Evolutionary conservation across 2,888 invertebrate genomes (phyloP), one percentile per base, ranked within the genome.

Genomic region (Cerastis leucographa): DNA sequence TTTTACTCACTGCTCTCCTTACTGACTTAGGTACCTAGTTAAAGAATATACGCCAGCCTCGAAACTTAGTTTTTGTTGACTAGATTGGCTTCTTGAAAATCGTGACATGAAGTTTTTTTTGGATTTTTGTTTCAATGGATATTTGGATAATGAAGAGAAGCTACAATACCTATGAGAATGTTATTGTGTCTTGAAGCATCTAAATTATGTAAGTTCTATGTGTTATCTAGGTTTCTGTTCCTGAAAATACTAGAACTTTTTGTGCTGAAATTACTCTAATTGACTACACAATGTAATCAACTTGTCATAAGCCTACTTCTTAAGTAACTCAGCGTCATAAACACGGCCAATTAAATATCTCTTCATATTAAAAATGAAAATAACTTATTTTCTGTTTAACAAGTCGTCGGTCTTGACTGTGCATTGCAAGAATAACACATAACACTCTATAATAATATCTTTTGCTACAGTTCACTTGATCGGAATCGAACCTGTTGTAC

Each of bases 401-500:
- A 17, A 59, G 29, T 59, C 54, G n/a, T 19, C 19, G 14, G 29
- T 14, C 59, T 8, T 65, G 54, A 66, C 9, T 22, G n/a, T 40
- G n/a, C 44, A 51, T 76, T 67, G 8, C 19, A 8, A 73, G 19
- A 74, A 62, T 59, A 40, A 22, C n/a, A 64, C 71, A 73, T 61
- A 73, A 61, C 65, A 65, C 61, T 78, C 17, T 51, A 54, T 51
- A 77, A 67, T 80, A 76, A 80, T 76, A 72, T 76, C 22, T 75
- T 80, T 72, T 54, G 64, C 64, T 40, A 69, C 78, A 78, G 69
- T 75, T 72, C 68, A 76, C 44, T 84, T 70, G 76, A 64, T 79
- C 69, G 66, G 77, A 73, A 76, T 80, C 74, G 78, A 83, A 87
- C 85, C 85, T 74, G 80, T 78, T 83, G 71, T 74, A 75, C 44